These are phyloP conservation scores for Prionailurus bengalensis DNA, from an alignment of 2,113 vertebrate genomes.

Conservation along the genomic window DNA sequence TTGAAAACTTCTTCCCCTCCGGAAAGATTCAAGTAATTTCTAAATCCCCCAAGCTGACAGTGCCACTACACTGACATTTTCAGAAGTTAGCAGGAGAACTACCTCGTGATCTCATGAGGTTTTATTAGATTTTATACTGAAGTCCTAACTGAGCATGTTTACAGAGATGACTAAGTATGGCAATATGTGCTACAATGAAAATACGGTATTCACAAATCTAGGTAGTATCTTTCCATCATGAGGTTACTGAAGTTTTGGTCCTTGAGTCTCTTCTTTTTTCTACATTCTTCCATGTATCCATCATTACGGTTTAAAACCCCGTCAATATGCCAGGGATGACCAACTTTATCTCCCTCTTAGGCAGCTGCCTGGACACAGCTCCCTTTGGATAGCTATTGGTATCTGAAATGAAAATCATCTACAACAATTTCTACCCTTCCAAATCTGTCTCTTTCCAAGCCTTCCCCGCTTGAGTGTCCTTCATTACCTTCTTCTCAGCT, in stretches of 20 bases:
- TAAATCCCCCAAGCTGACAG: neutral
- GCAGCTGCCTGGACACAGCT: neutral
- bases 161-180: neutral
- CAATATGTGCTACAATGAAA: neutral
- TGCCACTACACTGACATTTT: conserved; percentile 10
- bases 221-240: neutral
- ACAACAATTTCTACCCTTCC: neutral
- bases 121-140: conserved; percentile 39
- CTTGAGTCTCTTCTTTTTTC: neutral
- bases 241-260: neutral
- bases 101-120: neutral
- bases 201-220: neutral
- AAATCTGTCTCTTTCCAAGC: neutral
- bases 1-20: neutral
- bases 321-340: neutral
- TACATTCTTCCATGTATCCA: neutral
- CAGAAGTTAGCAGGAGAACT: neutral
- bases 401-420: conserved; percentile 27
- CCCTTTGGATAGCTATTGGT: neutral
- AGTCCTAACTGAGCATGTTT: conserved; percentile 21
- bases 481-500: neutral
- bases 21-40: neutral
- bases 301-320: neutral
- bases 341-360: neutral
- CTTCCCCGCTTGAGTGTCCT: neutral